Base-by-base conservation (phyloP, 2,113 vertebrate genomes). In the Puma concolor region DNA sequence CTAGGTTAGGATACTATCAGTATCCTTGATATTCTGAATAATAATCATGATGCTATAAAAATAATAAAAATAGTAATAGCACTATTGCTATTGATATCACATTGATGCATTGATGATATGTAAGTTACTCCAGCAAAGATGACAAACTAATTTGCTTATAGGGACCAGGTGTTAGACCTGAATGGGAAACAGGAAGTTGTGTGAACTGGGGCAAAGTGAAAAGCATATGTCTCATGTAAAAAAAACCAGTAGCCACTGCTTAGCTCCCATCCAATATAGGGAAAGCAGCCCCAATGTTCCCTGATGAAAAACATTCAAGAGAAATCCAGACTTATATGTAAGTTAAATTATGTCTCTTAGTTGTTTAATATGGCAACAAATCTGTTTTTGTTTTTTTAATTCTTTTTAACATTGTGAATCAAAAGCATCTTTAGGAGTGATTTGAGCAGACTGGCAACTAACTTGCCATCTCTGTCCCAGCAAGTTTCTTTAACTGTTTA, bases 381-480 rank as follows among this genome's bases (percentile, higher is more conserved):
- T 71, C 19, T 95, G 31, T 44, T 67, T 31, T 23, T 69, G 13
- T 17, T 83, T 63, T 66, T 54, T 82, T 54, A 27, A 44, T 88
- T 52, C 3, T 83, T 88, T 83, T 77, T 88, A 84, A 77, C 80
- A 69, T 50, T 93, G 60, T 88, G 50, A 69, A 31, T 79, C n/a
- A 60, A 88, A 83, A n/a, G n/a, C 50, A 60, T 90, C 15, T 93
- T 93, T 72, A 72, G n/a, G 9, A 91, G 60, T 94, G 54, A 63
- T 52, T 91, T 90, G 71, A 80, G 64, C 64, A 64, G 13, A 5
- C n/a, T 81, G 29, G n/a, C 64, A 95, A 15, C 72, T 60, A 60
- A 64, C 27, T 77, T 48, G 69, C 33, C 14, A 7, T 48, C 50
- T 80, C 33, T 86, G 10, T 80, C 10, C 72, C 87, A 64, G 48